A percentile compares a stretch with the other conserved stretches of the same genome.
Conservation (phyloP, 2,797 vertebrate species). For the Sylvia borin region DNA sequence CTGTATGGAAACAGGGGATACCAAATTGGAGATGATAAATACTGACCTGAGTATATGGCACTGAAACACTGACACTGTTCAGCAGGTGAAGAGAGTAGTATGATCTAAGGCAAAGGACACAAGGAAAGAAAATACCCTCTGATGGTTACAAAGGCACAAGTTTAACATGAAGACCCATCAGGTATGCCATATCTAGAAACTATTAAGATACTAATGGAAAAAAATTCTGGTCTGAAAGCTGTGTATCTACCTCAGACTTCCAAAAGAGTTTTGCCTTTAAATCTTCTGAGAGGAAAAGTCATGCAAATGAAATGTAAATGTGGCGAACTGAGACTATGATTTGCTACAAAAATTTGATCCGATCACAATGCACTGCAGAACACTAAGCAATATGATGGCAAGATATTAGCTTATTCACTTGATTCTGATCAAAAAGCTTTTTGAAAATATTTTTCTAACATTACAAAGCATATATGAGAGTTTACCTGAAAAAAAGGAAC, state of each 20-base stretch:
- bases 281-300: not conserved
- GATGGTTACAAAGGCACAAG: not conserved
- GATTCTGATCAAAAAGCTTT: not conserved
- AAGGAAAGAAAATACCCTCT: not conserved
- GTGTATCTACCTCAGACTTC: not conserved
- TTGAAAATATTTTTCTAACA: not conserved
- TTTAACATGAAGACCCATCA: not conserved
- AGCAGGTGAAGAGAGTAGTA: not conserved
- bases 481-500: not conserved
- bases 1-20: not conserved
- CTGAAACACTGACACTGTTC: not conserved
- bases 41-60: not conserved
- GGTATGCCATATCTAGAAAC: not conserved
- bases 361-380: not conserved
- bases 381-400: not conserved
- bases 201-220: not conserved
- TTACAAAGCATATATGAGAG: not conserved
- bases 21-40: conserved; percentile 14
- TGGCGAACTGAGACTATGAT: not conserved
- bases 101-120: not conserved
- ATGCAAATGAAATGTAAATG: not conserved
- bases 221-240: not conserved
- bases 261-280: not conserved
- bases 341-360: not conserved
- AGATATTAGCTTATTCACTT: not conserved